Evolutionary conservation across 2,888 invertebrate species (phyloP).

Genomic region (Chromoteleia sp.): DNA sequence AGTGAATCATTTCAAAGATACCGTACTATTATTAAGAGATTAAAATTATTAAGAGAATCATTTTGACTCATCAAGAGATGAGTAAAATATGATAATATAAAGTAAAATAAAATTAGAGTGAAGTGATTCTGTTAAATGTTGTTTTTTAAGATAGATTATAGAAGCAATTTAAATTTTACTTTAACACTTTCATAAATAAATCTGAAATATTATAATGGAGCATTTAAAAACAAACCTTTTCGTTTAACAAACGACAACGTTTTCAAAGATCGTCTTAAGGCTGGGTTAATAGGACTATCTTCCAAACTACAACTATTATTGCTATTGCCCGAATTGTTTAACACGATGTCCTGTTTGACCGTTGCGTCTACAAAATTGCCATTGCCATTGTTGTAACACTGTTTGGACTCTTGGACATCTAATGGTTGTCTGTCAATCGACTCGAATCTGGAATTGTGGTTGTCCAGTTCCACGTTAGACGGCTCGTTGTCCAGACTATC

Average conservation of each 20-base stretch:
- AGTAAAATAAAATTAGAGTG: too few species aligned
- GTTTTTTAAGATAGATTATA: too few species aligned
- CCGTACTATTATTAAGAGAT: too few species aligned
- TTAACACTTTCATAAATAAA: too few species aligned
- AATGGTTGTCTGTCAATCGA: constrained; percentile 82
- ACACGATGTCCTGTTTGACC: constrained; percentile 76
- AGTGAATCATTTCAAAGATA: too few species aligned
- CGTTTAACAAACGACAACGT: constrained; percentile 83
- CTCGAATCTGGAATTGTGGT: constrained; percentile 83
- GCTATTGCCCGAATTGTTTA: constrained; percentile 80
- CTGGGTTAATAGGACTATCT: constrained; percentile 81
- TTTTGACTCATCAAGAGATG: too few species aligned
- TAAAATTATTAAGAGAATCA: too few species aligned
- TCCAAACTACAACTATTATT: constrained; percentile 83
- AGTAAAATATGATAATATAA: too few species aligned
- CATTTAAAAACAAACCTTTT: constrained; percentile 76
- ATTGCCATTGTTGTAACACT: constrained; percentile 78
- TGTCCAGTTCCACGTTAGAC: constrained; percentile 80
- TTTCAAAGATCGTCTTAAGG: constrained; percentile 81
- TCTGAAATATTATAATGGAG: too few species aligned
- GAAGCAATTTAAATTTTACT: too few species aligned
- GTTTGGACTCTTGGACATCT: constrained; percentile 79
- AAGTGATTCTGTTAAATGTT: too few species aligned
- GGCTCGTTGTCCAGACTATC: constrained; percentile 80
- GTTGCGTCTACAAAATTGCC: constrained; percentile 79